Percentiles rank a stretch among this genome's conserved stretches.
phyloP scores from a whole-genome alignment of 2,888 invertebrate species.

The Bellardia pandia region DNA sequence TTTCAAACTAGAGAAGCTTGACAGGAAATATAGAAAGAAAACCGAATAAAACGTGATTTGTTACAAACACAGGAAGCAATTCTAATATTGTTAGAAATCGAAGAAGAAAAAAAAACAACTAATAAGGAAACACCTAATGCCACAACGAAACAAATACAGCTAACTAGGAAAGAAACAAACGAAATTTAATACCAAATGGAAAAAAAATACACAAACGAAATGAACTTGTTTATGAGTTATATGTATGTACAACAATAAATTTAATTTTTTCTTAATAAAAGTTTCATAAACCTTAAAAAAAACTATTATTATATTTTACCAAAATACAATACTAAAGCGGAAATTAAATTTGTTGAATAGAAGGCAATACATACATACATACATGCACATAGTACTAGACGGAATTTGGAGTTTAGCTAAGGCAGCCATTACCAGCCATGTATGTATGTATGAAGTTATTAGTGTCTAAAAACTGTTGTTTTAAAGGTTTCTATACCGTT shows the following conservation, averaged over 20 bases:
- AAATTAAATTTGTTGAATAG: conserved; percentile 53
- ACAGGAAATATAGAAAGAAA: conserved; percentile 62
- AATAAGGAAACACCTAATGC: conserved; percentile 44
- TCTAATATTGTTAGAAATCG: conserved; percentile 48
- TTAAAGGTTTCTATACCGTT: too few relatives aligned
- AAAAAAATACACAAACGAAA: conserved; percentile 26
- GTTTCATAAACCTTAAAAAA: conserved; percentile 13
- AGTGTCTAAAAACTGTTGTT: too few relatives aligned
- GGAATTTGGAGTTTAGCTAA: too few relatives aligned
- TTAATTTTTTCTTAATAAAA: conserved; percentile 9
- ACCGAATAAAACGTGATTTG: conserved; percentile 60
- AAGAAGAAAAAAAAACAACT: conserved; percentile 20
- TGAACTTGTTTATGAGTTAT: conserved; percentile 33
- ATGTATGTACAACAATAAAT: neutral
- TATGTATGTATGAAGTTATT: too few relatives aligned
- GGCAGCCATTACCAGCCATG: too few relatives aligned
- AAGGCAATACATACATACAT: neutral
- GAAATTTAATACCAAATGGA: conserved; percentile 17
- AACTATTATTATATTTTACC: neutral
- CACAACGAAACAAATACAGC: conserved; percentile 12
- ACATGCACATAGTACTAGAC: too few relatives aligned
- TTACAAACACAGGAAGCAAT: conserved; percentile 66
- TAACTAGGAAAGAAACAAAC: conserved; percentile 33
- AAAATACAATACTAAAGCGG: conserved; percentile 27
- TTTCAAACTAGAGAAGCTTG: conserved; percentile 51